Conservation (phyloP, 2,888 invertebrate genomes). For the Leptopterna dolabrata region DNA sequence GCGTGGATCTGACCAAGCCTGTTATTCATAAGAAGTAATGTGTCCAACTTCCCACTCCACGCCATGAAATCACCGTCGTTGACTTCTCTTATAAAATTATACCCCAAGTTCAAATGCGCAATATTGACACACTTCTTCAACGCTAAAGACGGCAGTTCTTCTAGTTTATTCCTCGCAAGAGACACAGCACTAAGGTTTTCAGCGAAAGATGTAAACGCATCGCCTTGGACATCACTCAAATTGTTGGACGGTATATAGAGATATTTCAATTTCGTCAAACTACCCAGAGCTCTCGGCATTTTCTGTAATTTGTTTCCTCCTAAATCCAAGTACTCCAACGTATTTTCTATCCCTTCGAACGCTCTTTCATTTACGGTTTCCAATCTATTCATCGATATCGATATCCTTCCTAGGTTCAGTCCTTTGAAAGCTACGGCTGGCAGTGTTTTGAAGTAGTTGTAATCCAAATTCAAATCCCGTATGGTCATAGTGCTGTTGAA, state of each 20-base stretch:
- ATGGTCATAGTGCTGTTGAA: constrained; percentile 67
- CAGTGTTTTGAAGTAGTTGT: constrained; percentile 67
- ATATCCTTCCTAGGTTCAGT: constrained; percentile 79
- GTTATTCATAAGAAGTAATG: constrained; percentile 86
- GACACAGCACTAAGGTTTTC: constrained; percentile 81
- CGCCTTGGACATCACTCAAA: constrained; percentile 73
- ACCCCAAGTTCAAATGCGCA: constrained; percentile 87
- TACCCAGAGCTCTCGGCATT: constrained; percentile 78
- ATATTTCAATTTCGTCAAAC: constrained; percentile 78
- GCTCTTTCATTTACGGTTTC: constrained; percentile 77
- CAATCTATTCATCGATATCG: constrained; percentile 83
- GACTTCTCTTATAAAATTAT: constrained; percentile 82
- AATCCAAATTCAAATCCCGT: constrained; percentile 68
- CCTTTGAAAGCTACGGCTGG: constrained; percentile 66
- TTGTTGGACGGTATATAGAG: constrained; percentile 86
- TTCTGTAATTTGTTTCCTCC: constrained; percentile 81
- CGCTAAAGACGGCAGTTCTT: constrained; percentile 76
- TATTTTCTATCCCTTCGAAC: constrained; percentile 79
- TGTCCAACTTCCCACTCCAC: constrained; percentile 84
- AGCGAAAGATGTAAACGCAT: constrained; percentile 73
- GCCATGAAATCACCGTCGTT: constrained; percentile 77
- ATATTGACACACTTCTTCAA: constrained; percentile 79
- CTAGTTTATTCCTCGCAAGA: constrained; percentile 83
- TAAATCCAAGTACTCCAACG: constrained; percentile 84
- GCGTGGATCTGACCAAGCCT: constrained; percentile 77